Evolutionary conservation across 2,888 invertebrate genomes (phyloP).

Genomic region (Ornithoptera alexandrae): DNA sequence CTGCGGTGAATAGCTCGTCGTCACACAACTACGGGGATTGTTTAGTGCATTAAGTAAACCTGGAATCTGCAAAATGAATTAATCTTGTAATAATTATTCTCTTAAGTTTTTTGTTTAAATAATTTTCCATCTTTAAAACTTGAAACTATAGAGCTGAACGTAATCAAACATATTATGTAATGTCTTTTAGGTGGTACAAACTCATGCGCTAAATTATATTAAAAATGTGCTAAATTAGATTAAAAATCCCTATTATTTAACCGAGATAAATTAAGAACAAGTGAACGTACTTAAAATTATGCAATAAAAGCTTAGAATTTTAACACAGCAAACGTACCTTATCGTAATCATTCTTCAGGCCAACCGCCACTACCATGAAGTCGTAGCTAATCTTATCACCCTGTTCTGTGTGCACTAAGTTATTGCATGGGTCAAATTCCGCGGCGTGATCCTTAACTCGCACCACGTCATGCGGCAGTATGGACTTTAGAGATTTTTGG

Average conservation of each 20-base stretch:
- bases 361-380: slow-evolving; percentile 89
- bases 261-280: no score
- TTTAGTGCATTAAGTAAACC: slow-evolving; percentile 89
- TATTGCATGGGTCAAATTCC: slow-evolving; percentile 86
- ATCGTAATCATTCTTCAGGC: slow-evolving; percentile 89
- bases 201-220: no score
- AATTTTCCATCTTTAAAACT: no score
- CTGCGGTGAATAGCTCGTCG: slow-evolving; percentile 91
- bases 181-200: no score
- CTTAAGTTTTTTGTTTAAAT: no score
- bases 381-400: slow-evolving; percentile 89
- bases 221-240: no score
- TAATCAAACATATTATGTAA: no score
- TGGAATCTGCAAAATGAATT: slow-evolving; percentile 82
- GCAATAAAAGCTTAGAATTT: no score
- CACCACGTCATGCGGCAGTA: slow-evolving; percentile 86
- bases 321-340: slow-evolving; percentile 75
- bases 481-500: slow-evolving; percentile 79
- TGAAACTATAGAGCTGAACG: no score
- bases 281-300: no score
- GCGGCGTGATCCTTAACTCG: slow-evolving; percentile 89
- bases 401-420: slow-evolving; percentile 82
- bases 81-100: no score
- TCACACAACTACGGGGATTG: slow-evolving; percentile 84
- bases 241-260: no score